phyloP scores from a whole-genome alignment of 1,140 invertebrate species.

The Euwallacea similis region DNA sequence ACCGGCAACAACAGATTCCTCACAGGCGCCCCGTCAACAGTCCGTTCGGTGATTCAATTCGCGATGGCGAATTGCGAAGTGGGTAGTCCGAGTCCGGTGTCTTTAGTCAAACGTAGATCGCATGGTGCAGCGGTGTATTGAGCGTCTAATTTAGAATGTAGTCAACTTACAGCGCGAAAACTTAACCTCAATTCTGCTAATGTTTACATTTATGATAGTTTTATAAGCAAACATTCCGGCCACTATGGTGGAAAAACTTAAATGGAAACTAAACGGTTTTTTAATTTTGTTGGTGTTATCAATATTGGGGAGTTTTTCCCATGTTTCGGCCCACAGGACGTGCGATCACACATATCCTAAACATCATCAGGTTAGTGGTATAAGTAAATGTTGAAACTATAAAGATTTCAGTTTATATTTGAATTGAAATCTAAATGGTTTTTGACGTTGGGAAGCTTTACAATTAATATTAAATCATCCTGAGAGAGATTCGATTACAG shows the following conservation, averaged over 20 bases:
- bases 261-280: constrained; percentile 1
- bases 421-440: neutral
- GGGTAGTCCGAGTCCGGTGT: no score
- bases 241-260: constrained; percentile 9
- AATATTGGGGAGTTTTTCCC: neutral
- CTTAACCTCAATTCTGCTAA: constrained; percentile 13
- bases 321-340: constrained; percentile 12
- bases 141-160: no score
- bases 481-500: neutral
- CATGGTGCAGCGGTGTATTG: no score
- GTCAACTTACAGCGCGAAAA: neutral
- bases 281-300: neutral
- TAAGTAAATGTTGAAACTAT: neutral
- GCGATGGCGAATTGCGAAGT: no score
- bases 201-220: constrained; percentile 10
- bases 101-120: no score
- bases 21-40: no score
- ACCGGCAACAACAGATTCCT: no score
- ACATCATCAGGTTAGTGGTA: constrained; percentile 38
- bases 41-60: no score
- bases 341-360: constrained; percentile 42
- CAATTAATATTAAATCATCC: neutral
- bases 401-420: neutral
- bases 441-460: neutral
- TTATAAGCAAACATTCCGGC: neutral